Base-by-base conservation (phyloP, 92 coral and sea anemone species). In the Isaurus tuberculatus region DNA sequence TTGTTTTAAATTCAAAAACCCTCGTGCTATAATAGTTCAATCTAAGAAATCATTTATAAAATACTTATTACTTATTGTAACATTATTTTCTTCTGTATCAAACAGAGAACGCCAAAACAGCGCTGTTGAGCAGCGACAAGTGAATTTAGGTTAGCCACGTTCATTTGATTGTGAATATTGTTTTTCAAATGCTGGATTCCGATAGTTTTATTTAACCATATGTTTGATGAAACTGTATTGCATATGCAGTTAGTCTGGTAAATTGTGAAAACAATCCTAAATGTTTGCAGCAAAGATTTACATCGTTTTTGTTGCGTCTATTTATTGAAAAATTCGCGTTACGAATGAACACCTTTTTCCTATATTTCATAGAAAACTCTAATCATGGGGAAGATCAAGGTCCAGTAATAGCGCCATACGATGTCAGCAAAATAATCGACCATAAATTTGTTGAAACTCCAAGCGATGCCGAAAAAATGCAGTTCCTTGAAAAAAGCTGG, bases 81-180 rank as follows among this genome's bases (percentile, higher is more conserved):
- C 90, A 87, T 37, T 87, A 87, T 81, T 87, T 87, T 81, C 90
- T 81, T 87, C 86, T n/a, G n/a, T n/a, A n/a, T n/a, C n/a, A n/a
- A n/a, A n/a, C n/a, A n/a, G n/a, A n/a, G n/a, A n/a, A n/a, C n/a
- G n/a, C n/a, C n/a, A n/a, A n/a, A n/a, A n/a, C n/a, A n/a, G n/a
- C n/a, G n/a, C n/a, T n/a, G n/a, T 87, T 87, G 87, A 87, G 87
- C 86, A 81, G 90, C 86, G 71, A 87, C 90, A 87, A 87, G 90
- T 81, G 83, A 64, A 46, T 87, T 87, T 83, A 87, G 90, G 90
- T 87, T 65, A 87, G 90, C 90, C 84, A 83, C 84, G 65, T 72
- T 87, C 83, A 81, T 81, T 87, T 85, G 42, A 77, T 85, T 85
- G 83, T 86, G 90, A 87, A 80, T 87, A 65, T 87, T 87, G 83